Evolutionary conservation across 2,113 vertebrate genomes (phyloP).

Genomic region (Centropus bengalensis): DNA sequence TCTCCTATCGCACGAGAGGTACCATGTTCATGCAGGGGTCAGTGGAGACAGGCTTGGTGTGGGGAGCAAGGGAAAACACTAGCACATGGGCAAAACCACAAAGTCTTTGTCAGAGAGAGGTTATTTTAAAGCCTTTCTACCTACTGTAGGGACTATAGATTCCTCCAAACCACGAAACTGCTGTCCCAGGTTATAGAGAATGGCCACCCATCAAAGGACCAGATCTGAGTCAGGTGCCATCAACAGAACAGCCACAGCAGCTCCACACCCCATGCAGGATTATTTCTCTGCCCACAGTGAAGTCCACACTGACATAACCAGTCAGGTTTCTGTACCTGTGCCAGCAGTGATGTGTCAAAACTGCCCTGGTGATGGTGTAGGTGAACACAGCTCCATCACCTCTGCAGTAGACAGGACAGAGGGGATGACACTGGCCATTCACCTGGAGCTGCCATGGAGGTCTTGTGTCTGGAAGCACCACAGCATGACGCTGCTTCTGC

Average conservation of each 20-base stretch:
- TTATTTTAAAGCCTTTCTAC: not conserved
- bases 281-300: not conserved
- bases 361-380: not conserved
- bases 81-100: not conserved
- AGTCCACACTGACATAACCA: not conserved
- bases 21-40: not conserved
- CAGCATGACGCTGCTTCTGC: not conserved
- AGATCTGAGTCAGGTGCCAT: not conserved
- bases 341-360: not conserved
- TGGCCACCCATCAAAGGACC: not conserved
- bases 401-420: not conserved
- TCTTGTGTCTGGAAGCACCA: not conserved
- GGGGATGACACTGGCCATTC: not conserved
- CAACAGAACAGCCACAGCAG: not conserved
- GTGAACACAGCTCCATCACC: accelerated
- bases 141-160: not conserved
- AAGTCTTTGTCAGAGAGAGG: not conserved
- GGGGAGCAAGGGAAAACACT: not conserved
- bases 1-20: slow-evolving; percentile 93
- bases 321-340: not conserved
- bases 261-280: not conserved
- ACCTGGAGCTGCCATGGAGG: not conserved
- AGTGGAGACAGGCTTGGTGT: not conserved
- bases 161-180: not conserved
- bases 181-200: not conserved